Evolutionary conservation across 1,140 invertebrate genomes (phyloP).

Genomic region (Lepidostoma basale): DNA sequence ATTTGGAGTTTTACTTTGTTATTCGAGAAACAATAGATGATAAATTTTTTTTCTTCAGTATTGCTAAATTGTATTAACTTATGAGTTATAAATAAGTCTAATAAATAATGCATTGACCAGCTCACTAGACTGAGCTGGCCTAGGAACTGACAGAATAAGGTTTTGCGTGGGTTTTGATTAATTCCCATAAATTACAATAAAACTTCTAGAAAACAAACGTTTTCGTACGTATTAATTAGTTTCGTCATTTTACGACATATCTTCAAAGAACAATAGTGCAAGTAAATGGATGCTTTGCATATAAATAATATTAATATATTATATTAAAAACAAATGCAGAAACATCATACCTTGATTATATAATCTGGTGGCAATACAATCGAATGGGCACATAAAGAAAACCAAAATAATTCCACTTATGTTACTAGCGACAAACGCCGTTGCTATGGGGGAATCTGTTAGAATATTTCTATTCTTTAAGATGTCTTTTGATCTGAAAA

Average conservation of each 20-base stretch:
- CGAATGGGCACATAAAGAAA: conserved; percentile 81
- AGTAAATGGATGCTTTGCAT: background rate
- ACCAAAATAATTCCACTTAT: conserved; percentile 76
- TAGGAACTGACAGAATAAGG: no score
- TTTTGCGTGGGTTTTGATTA: no score
- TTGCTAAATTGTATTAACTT: no score
- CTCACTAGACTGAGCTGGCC: no score
- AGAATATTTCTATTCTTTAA: conserved; percentile 52
- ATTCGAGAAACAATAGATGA: no score
- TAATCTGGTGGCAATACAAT: conserved; percentile 80
- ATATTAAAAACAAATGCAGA: background rate
- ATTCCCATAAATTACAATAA: no score
- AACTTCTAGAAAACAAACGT: background rate
- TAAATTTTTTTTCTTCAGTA: no score
- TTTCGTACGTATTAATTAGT: background rate
- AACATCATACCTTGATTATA: conserved; percentile 81
- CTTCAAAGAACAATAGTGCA: background rate
- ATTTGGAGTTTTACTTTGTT: no score
- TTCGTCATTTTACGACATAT: background rate
- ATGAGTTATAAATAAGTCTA: no score
- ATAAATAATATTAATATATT: background rate
- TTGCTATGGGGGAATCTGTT: conserved; percentile 61
- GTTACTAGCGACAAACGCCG: conserved; percentile 74
- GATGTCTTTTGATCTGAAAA: conserved; percentile 13
- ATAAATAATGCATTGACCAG: no score